Conservation (phyloP, 2,888 invertebrate genomes). For the Octodonta nipae region DNA sequence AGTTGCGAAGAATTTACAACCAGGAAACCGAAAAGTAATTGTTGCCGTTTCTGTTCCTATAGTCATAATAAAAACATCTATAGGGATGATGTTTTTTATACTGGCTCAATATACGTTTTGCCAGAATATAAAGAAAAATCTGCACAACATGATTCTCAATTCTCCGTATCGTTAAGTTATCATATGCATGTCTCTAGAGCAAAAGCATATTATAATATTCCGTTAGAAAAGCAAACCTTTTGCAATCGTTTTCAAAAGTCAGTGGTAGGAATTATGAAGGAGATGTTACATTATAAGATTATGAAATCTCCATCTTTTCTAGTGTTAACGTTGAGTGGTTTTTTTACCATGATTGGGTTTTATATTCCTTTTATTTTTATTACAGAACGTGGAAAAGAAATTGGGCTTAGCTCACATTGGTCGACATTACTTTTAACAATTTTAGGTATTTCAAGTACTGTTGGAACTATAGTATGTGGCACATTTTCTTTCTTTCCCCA, state of each 20-base stretch:
- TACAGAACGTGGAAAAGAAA: conserved; percentile 34
- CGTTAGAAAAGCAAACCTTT: too few relatives aligned
- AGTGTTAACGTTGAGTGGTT: conserved; percentile 37
- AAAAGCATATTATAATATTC: too few relatives aligned
- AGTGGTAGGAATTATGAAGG: conserved; percentile 23
- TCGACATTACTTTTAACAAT: conserved; percentile 49
- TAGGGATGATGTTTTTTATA: too few relatives aligned
- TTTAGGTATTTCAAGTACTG: conserved; percentile 61
- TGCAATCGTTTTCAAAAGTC: conserved; percentile 33
- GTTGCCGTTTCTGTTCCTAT: too few relatives aligned
- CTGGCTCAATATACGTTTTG: too few relatives aligned
- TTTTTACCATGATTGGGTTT: conserved; percentile 61
- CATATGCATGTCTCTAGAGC: too few relatives aligned
- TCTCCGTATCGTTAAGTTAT: too few relatives aligned
- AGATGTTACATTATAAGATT: conserved; percentile 25
- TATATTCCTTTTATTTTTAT: conserved; percentile 68
- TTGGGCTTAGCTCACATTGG: conserved; percentile 33
- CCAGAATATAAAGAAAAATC: too few relatives aligned
- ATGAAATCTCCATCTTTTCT: conserved; percentile 22
- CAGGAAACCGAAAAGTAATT: too few relatives aligned
- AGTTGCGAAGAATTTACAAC: too few relatives aligned
- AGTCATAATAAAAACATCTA: too few relatives aligned
- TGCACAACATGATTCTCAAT: too few relatives aligned
- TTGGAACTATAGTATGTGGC: conserved; percentile 55
- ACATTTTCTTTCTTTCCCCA: conserved; percentile 43